Percentiles rank a stretch among this genome's conserved stretches.
These are phyloP conservation scores for Prionchulus punctatus DNA, from an alignment of 2,888 invertebrate genomes.

Conservation along the genomic window DNA sequence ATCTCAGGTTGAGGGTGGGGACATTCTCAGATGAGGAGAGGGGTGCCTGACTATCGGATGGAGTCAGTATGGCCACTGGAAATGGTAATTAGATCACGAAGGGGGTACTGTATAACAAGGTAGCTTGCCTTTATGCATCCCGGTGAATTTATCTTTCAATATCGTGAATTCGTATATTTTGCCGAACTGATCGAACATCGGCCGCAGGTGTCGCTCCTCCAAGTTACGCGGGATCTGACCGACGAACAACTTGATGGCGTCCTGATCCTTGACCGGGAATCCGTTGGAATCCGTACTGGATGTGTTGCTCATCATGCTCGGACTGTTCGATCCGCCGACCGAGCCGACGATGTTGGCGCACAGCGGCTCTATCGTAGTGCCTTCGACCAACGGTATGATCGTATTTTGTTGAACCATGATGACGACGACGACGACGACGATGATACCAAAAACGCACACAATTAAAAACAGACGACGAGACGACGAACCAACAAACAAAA, in stretches of 20 bases:
- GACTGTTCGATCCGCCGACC: not conserved
- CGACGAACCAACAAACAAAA: too few relatives aligned
- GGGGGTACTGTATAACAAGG: too few relatives aligned
- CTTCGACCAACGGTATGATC: too few relatives aligned
- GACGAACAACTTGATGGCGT: conserved; percentile 64
- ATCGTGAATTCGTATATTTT: conserved; percentile 85
- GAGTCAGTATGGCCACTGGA: too few relatives aligned
- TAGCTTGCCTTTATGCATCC: conserved; percentile 89
- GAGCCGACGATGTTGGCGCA: not conserved
- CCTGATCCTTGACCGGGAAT: conserved; percentile 40
- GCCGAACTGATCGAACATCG: conserved; percentile 79
- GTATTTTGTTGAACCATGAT: not conserved
- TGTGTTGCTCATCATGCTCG: not conserved
- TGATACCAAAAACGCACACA: too few relatives aligned
- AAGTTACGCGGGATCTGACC: conserved; percentile 79
- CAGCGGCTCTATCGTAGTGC: not conserved
- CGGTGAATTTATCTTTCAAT: conserved; percentile 81
- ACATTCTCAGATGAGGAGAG: not conserved
- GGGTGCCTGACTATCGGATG: not conserved
- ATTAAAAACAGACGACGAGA: too few relatives aligned
- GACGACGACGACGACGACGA: too few relatives aligned
- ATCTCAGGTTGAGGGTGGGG: not conserved
- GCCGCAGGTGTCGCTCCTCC: conserved; percentile 67
- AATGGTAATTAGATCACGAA: too few relatives aligned
- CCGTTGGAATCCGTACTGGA: conserved; percentile 25